Evolutionary conservation across 2,113 vertebrate species (phyloP).

Genomic region (Cisticola juncidis): DNA sequence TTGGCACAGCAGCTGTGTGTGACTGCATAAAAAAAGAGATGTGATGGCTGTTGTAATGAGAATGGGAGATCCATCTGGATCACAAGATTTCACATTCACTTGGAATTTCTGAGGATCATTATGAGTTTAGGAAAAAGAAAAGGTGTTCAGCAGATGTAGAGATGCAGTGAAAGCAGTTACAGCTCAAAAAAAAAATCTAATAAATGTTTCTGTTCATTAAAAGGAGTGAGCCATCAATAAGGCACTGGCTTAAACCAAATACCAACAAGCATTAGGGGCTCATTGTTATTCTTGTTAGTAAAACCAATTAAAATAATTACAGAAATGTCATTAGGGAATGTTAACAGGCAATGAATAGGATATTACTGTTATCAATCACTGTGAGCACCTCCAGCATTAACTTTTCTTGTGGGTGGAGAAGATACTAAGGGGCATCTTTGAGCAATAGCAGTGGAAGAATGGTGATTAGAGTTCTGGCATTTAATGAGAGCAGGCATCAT

Average conservation of each 20-base stretch:
- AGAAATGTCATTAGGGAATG: background rate
- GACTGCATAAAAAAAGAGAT: background rate
- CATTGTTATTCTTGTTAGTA: slow-evolving; percentile 9
- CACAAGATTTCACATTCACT: background rate
- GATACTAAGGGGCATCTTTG: background rate
- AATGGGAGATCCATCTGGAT: background rate
- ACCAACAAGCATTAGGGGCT: background rate
- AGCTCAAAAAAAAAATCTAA: background rate
- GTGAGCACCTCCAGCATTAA: background rate
- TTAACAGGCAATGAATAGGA: background rate
- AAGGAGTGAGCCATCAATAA: background rate
- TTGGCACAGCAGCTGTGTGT: background rate
- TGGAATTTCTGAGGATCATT: background rate
- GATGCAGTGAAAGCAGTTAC: background rate
- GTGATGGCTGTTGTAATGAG: background rate
- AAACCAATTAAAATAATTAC: slow-evolving; percentile 40
- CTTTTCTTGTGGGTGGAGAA: background rate
- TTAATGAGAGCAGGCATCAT: background rate
- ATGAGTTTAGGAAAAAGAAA: background rate
- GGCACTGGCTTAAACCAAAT: background rate
- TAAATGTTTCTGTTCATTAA: background rate
- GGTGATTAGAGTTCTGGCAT: background rate
- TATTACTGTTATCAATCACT: background rate
- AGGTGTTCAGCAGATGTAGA: background rate
- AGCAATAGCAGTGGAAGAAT: background rate